phyloP scores from a whole-genome alignment of 2,888 invertebrate species.

The Luperina nickerlii region DNA sequence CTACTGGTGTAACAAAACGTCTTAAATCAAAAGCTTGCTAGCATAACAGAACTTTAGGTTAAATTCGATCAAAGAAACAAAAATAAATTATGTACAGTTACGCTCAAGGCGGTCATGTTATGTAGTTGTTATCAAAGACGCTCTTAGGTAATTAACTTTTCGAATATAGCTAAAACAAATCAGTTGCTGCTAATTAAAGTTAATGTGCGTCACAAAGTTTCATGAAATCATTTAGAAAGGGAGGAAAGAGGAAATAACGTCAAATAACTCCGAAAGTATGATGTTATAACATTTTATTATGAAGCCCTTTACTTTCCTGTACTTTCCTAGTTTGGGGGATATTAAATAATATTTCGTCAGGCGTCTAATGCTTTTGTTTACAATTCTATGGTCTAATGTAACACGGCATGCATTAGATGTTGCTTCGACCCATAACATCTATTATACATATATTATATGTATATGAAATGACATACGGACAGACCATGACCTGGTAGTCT shows the following conservation, averaged over 20 bases:
- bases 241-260: neutral
- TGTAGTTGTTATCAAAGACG: neutral
- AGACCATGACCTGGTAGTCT: neutral
- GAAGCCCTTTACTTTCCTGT: neutral
- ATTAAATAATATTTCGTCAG: neutral
- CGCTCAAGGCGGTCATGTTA: neutral
- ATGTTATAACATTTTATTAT: neutral
- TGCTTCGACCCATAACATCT: neutral
- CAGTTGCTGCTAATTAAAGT: neutral
- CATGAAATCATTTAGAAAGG: neutral
- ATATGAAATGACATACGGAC: neutral
- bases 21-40: neutral
- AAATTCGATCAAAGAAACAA: neutral
- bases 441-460: no score
- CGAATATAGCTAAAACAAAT: neutral
- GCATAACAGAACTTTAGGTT: neutral
- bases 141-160: neutral
- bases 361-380: no score
- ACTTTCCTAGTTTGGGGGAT: neutral
- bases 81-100: neutral
- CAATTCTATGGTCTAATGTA: no score
- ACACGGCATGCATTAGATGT: neutral
- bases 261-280: neutral
- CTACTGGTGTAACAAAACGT: neutral
- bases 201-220: conserved; percentile 18